These are phyloP conservation scores for Carcharodon carcharias DNA, from an alignment of 2,797 vertebrate species.

Conservation along the genomic window DNA sequence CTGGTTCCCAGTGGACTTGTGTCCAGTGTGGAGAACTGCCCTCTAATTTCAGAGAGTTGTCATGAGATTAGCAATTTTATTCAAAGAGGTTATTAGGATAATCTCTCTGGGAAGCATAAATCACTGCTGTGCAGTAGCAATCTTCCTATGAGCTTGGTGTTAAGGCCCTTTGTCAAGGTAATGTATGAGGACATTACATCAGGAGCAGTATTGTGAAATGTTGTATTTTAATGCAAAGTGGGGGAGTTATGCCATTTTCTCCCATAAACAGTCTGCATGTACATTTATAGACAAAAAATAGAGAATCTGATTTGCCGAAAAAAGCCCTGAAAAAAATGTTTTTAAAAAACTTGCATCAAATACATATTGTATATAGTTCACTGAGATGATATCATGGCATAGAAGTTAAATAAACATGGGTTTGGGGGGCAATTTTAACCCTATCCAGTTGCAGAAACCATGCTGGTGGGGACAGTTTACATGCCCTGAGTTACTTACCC, in stretches of 20 bases:
- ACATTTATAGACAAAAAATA: background rate
- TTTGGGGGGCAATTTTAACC: background rate
- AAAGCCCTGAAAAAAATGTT: background rate
- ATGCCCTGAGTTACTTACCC: background rate
- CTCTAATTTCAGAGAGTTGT: constrained; percentile 25
- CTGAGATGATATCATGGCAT: background rate
- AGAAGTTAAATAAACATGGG: background rate
- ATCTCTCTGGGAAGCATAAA: background rate
- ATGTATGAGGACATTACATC: background rate
- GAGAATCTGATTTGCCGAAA: background rate
- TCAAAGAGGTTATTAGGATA: constrained; percentile 35
- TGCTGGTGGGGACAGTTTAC: background rate
- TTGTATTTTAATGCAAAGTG: background rate
- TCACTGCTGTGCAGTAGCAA: background rate
- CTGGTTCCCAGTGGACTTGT: constrained; percentile 19
- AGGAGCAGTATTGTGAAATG: background rate
- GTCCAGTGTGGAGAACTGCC: constrained; percentile 28
- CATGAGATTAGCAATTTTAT: constrained; percentile 16
- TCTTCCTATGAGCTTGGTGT: constrained; percentile 4
- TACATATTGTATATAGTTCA: background rate
- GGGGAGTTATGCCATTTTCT: background rate
- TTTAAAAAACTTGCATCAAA: background rate
- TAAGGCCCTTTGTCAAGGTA: background rate
- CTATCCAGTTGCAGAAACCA: background rate
- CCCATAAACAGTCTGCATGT: no score